Conservation (phyloP, 2,888 invertebrate genomes). For the Trachelus tabidus region DNA sequence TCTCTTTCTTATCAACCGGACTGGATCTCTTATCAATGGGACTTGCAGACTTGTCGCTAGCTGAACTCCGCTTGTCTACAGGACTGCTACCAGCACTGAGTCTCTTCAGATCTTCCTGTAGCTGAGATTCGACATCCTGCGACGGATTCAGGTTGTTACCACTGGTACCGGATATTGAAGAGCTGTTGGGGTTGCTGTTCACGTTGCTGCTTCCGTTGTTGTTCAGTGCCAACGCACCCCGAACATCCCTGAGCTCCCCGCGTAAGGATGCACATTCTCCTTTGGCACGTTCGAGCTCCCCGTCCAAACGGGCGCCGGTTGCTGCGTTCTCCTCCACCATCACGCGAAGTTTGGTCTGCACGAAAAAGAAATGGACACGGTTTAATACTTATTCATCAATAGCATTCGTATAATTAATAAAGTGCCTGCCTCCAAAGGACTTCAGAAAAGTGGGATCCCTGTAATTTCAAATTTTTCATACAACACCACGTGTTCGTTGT, state of each 20-base stretch:
- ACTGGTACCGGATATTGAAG: constrained; percentile 38
- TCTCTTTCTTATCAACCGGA: constrained; percentile 57
- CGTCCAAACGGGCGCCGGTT: constrained; percentile 68
- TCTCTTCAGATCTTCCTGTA: constrained; percentile 50
- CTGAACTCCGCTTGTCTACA: constrained; percentile 59
- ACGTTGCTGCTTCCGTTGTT: constrained; percentile 46
- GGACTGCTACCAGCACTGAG: constrained; percentile 60
- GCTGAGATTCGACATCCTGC: constrained; percentile 33
- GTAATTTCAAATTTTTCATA: background rate
- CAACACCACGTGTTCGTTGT: background rate
- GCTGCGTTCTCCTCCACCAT: constrained; percentile 88
- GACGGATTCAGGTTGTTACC: constrained; percentile 32
- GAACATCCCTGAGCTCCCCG: constrained; percentile 69
- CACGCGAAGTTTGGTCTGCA: constrained; percentile 83
- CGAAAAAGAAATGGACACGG: background rate
- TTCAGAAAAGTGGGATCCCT: background rate
- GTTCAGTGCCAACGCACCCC: constrained; percentile 59
- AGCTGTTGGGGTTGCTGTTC: constrained; percentile 38
- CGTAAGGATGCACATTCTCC: constrained; percentile 72
- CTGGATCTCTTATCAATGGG: constrained; percentile 66
- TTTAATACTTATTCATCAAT: background rate
- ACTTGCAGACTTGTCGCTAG: constrained; percentile 65
- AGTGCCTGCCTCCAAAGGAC: background rate
- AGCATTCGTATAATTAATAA: background rate
- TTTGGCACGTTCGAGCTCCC: constrained; percentile 74